These are phyloP conservation scores for Grallaria varia DNA, from an alignment of 2,113 vertebrate genomes.

Conservation along the genomic window DNA sequence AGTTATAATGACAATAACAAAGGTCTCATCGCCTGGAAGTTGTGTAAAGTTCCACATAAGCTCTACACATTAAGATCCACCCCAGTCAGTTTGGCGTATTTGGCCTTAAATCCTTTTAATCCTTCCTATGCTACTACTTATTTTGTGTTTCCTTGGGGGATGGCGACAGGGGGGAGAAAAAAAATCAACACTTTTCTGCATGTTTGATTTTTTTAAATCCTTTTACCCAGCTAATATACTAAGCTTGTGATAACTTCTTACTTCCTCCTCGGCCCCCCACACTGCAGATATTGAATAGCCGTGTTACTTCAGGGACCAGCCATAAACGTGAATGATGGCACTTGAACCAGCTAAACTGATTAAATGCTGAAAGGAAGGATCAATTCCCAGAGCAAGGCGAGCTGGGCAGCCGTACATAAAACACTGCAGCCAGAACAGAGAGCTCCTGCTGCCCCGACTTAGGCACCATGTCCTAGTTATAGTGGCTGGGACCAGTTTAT, in stretches of 20 bases:
- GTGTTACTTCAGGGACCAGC: neutral
- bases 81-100: neutral
- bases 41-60: neutral
- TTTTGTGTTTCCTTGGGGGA: neutral
- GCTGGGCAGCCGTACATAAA: neutral
- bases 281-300: neutral
- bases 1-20: neutral
- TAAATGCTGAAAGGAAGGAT: conserved; percentile 7
- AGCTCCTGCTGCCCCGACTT: neutral
- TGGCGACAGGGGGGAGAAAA: no score
- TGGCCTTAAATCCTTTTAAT: neutral
- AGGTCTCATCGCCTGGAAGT: neutral
- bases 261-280: neutral
- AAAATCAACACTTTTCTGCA: neutral
- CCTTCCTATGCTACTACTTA: neutral
- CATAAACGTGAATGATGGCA: neutral
- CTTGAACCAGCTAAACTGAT: conserved; percentile 14
- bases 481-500: no score
- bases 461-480: no score
- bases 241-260: neutral
- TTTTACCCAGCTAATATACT: neutral
- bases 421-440: neutral
- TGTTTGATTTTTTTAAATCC: neutral
- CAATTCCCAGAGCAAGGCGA: neutral
- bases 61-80: neutral